These are phyloP conservation scores for Zophobas morio DNA, from an alignment of 1,140 invertebrate species.

Conservation along the genomic window DNA sequence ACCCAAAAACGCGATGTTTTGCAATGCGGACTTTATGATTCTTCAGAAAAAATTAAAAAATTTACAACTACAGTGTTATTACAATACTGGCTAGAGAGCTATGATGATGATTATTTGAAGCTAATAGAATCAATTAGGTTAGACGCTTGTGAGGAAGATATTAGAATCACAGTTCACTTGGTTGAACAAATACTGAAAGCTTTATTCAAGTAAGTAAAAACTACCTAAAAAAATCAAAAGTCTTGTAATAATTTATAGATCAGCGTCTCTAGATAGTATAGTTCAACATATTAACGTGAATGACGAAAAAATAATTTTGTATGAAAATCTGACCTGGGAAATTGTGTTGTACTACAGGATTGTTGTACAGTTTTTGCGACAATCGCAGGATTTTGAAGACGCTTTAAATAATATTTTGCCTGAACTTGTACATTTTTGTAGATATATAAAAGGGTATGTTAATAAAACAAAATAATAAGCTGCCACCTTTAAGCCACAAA, in stretches of 20 bases:
- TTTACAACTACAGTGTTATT: constrained; percentile 6
- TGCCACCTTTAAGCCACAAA: background rate
- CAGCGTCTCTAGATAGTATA: constrained; percentile 3
- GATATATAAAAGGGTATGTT: constrained; percentile 43
- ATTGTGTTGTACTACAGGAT: constrained; percentile 34
- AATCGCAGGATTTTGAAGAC: constrained; percentile 19
- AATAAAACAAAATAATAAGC: background rate
- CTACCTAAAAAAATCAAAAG: background rate
- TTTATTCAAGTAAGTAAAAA: constrained; percentile 37
- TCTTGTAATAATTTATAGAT: constrained; percentile 14
- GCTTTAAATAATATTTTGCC: constrained; percentile 29
- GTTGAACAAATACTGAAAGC: constrained; percentile 14
- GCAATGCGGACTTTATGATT: constrained; percentile 19
- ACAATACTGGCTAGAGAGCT: constrained; percentile 26
- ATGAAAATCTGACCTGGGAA: constrained; percentile 47
- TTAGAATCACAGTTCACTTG: constrained; percentile 22
- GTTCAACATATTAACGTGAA: constrained; percentile 1
- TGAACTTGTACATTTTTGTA: constrained; percentile 38
- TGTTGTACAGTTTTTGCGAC: constrained; percentile 27
- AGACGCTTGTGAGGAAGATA: constrained; percentile 43
- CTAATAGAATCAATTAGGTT: constrained; percentile 42
- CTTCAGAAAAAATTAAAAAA: constrained; percentile 24
- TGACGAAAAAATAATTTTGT: constrained; percentile 42
- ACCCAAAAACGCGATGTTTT: constrained; percentile 29
- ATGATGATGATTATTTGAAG: constrained; percentile 23